Evolutionary conservation across 1,140 invertebrate genomes (phyloP).

Genomic region (Panonychus citri): DNA sequence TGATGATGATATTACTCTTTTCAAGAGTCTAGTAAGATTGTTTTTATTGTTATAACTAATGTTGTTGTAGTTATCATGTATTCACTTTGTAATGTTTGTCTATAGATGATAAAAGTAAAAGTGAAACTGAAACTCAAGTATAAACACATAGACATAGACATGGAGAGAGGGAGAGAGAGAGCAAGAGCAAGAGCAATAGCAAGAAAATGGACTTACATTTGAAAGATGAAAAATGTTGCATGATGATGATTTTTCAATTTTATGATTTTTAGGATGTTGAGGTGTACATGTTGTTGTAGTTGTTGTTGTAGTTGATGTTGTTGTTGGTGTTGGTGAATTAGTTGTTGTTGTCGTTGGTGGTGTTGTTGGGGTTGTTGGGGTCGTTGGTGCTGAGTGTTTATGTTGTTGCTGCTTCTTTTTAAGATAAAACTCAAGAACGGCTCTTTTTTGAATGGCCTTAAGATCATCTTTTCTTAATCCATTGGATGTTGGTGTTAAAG

Average conservation of each 20-base stretch:
- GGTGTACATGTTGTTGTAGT: background rate
- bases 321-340: background rate
- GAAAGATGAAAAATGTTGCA: no score
- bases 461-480: constrained; percentile 18
- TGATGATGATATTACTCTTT: background rate
- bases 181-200: background rate
- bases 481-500: background rate
- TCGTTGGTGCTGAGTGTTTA: background rate
- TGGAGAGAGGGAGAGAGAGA: background rate
- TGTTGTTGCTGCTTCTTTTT: background rate
- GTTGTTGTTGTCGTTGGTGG: background rate
- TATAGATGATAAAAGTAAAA: background rate
- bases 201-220: no score
- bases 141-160: background rate
- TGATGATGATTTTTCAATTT: no score
- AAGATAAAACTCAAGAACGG: constrained; percentile 48
- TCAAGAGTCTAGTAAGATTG: background rate
- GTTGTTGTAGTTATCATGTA: background rate
- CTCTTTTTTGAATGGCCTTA: constrained; percentile 66
- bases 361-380: background rate
- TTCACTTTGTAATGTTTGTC: background rate
- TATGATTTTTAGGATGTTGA: no score
- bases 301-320: background rate
- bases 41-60: background rate
- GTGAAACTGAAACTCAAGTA: background rate